phyloP scores from a whole-genome alignment of 1,140 invertebrate species.

The Magallana gigas region DNA sequence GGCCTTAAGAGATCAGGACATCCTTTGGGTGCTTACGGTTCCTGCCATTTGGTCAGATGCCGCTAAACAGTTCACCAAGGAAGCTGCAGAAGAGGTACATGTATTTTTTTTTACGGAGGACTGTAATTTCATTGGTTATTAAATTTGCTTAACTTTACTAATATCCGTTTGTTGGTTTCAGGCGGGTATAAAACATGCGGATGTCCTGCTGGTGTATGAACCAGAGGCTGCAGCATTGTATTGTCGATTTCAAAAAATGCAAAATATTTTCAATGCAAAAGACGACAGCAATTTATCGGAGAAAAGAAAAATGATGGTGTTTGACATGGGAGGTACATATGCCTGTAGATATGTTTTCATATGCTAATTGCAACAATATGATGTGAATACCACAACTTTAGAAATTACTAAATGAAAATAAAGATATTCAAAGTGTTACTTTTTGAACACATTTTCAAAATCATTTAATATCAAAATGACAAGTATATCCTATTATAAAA shows the following conservation, averaged over 20 bases:
- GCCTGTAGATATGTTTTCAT: too few relatives aligned
- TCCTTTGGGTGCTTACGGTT: conserved; percentile 40
- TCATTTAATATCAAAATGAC: too few relatives aligned
- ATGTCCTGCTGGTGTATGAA: conserved; percentile 44
- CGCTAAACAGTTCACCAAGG: conserved; percentile 41
- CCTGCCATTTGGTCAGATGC: conserved; percentile 46
- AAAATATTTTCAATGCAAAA: neutral
- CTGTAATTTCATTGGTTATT: too few relatives aligned
- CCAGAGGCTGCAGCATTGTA: conserved; percentile 51
- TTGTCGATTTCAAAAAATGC: conserved; percentile 26
- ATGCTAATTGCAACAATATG: too few relatives aligned
- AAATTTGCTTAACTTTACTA: too few relatives aligned
- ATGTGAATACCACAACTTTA: too few relatives aligned
- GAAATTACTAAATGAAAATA: too few relatives aligned
- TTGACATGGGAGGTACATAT: conserved; percentile 17
- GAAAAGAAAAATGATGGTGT: neutral
- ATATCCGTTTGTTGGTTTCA: neutral
- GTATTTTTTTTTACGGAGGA: too few relatives aligned
- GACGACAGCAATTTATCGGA: neutral
- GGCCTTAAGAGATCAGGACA: neutral
- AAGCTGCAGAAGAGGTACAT: conserved; percentile 40
- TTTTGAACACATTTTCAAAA: too few relatives aligned
- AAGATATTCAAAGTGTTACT: too few relatives aligned
- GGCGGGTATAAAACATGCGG: conserved; percentile 22
- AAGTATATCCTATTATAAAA: too few relatives aligned